Conservation (phyloP, 2,797 vertebrate genomes). For the Telmatherina bonti region DNA sequence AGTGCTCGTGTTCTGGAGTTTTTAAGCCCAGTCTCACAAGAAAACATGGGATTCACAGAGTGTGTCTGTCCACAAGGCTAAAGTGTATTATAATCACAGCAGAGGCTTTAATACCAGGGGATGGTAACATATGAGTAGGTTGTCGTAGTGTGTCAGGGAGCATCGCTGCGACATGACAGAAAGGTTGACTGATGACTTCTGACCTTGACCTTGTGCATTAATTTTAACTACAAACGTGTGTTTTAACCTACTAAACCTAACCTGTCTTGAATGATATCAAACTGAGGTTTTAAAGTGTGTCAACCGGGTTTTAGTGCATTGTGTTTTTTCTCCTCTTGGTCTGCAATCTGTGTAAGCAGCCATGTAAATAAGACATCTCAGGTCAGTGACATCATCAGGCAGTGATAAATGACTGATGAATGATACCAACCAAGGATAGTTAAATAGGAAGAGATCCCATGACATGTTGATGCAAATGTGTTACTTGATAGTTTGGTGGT, state of each 20-base stretch:
- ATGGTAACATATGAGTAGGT: background rate
- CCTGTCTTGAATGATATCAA: background rate
- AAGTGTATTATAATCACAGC: background rate
- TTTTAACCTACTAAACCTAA: background rate
- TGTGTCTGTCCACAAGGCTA: background rate
- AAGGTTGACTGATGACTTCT: background rate
- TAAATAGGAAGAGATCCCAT: too few species aligned
- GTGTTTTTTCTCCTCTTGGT: background rate
- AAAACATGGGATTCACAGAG: background rate
- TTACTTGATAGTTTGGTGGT: too few species aligned
- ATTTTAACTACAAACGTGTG: background rate
- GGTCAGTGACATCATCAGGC: background rate
- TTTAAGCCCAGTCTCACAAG: constrained; percentile 1
- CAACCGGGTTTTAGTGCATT: background rate
- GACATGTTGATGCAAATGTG: too few species aligned
- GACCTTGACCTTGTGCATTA: background rate
- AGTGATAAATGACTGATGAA: background rate
- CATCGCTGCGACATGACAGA: background rate
- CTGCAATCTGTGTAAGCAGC: background rate
- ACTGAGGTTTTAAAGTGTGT: background rate
- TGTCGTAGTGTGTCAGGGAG: background rate
- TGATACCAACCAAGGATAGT: background rate
- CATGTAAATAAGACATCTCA: background rate
- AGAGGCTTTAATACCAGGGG: background rate
- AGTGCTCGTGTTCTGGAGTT: constrained; percentile 10